Evolutionary conservation across 2,888 invertebrate species (phyloP).

Genomic region (Chloromyia formosa): DNA sequence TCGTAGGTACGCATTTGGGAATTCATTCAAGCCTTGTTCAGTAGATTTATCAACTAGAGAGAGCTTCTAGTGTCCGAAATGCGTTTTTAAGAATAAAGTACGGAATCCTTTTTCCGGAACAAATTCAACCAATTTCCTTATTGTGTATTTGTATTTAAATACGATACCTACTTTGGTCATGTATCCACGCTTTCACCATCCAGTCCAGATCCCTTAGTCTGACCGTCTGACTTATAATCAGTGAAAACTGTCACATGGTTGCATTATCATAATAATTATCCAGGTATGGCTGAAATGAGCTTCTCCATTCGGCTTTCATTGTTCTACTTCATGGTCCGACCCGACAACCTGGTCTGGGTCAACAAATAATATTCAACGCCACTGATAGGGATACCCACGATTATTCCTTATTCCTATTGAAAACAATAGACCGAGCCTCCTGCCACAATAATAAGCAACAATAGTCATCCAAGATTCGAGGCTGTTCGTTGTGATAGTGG

Average conservation of each 20-base stretch:
- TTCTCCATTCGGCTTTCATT: slow-evolving; percentile 3
- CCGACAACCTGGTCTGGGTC: background rate
- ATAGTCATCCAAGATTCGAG: background rate
- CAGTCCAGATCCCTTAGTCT: background rate
- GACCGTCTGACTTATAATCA: slow-evolving; percentile 25
- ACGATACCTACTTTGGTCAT: too few relatives aligned
- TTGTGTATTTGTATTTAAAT: too few relatives aligned
- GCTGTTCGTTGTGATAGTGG: too few relatives aligned
- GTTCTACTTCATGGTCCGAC: background rate
- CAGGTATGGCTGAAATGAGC: background rate
- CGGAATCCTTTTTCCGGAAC: too few relatives aligned
- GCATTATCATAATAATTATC: slow-evolving; percentile 47
- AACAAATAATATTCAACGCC: slow-evolving; percentile 34
- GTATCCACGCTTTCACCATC: background rate
- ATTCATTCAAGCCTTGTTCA: too few relatives aligned
- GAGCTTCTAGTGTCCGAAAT: too few relatives aligned
- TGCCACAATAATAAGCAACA: slow-evolving; percentile 41
- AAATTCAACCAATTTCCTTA: too few relatives aligned
- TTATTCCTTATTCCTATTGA: background rate
- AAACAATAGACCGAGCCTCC: slow-evolving; percentile 10
- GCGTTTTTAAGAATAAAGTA: too few relatives aligned
- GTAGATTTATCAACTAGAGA: too few relatives aligned
- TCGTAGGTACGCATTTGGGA: too few relatives aligned
- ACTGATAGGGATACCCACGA: slow-evolving; percentile 28
- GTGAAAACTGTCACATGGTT: slow-evolving; percentile 38